Evolutionary conservation across 2,113 vertebrate genomes (phyloP).

Genomic region (Sturnira hondurensis): DNA sequence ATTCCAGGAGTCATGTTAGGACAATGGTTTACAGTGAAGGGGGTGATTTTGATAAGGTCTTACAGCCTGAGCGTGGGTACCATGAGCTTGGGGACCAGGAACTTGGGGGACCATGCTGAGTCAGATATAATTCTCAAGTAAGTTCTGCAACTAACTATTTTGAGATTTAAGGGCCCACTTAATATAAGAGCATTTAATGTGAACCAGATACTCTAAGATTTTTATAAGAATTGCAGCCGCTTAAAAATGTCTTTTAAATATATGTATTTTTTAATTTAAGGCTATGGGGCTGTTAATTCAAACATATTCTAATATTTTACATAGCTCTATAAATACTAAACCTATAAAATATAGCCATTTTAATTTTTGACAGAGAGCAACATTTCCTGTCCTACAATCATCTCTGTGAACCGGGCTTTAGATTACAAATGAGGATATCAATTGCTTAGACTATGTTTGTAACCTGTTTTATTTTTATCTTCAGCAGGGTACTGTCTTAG

Average conservation of each 20-base stretch:
- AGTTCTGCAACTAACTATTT: not conserved
- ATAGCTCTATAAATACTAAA: not conserved
- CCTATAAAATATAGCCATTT: not conserved
- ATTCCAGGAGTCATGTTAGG: not conserved
- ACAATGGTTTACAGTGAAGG: not conserved
- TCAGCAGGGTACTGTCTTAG: not conserved
- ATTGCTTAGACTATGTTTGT: not conserved
- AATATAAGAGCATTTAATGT: not conserved
- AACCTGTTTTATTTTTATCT: conserved; percentile 21
- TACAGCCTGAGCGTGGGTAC: not conserved
- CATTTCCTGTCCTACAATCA: not conserved
- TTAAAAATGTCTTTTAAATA: not conserved
- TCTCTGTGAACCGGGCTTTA: not conserved
- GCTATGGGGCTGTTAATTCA: not conserved
- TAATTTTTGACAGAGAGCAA: not conserved
- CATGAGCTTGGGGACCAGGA: too few relatives aligned
- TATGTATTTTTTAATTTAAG: not conserved
- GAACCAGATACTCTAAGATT: not conserved
- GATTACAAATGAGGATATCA: not conserved
- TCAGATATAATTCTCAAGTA: not conserved
- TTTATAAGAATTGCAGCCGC: not conserved
- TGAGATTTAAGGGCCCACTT: not conserved
- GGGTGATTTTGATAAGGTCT: not conserved
- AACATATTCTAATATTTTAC: not conserved
- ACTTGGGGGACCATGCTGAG: not conserved